phyloP scores from a whole-genome alignment of 2,888 invertebrate species.

The Branchipolynoe longqiensis region DNA sequence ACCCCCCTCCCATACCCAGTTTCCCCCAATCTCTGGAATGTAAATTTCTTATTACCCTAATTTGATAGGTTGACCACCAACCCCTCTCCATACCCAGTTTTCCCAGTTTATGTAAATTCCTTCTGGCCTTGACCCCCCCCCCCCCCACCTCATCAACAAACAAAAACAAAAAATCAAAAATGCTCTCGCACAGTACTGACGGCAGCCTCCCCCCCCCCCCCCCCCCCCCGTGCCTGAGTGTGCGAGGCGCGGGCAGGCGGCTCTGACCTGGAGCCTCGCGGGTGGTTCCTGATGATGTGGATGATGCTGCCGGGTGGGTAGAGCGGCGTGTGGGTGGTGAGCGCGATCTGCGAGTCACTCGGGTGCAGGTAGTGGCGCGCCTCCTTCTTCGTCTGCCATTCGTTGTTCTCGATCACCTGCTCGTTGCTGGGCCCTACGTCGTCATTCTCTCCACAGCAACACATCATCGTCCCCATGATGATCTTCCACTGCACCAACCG shows the following conservation, averaged over 20 bases:
- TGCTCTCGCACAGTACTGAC: no score
- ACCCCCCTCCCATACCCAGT: no score
- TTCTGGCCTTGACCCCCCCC: no score
- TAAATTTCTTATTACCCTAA: no score
- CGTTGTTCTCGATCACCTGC: slow-evolving; percentile 29
- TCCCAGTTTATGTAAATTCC: no score
- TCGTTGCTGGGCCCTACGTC: slow-evolving; percentile 44
- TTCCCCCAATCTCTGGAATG: no score
- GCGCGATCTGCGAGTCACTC: slow-evolving; percentile 86
- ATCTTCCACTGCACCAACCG: slow-evolving; percentile 91
- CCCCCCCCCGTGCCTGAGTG: no score
- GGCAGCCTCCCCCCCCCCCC: no score
- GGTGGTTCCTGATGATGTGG: slow-evolving; percentile 92
- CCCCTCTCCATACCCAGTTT: no score
- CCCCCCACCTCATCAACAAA: no score
- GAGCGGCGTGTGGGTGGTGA: slow-evolving; percentile 88
- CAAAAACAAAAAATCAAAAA: no score
- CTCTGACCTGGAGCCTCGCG: slow-evolving; percentile 89
- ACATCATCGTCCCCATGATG: slow-evolving; percentile 89
- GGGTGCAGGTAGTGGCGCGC: slow-evolving; percentile 79
- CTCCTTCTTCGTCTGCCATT: slow-evolving; percentile 69
- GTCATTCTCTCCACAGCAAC: slow-evolving; percentile 81
- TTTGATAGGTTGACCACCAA: no score
- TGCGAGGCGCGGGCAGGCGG: background rate
- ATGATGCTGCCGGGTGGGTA: slow-evolving; percentile 93